These are phyloP conservation scores for Dipodomys spectabilis DNA, from an alignment of 2,113 vertebrate genomes.

Conservation along the genomic window DNA sequence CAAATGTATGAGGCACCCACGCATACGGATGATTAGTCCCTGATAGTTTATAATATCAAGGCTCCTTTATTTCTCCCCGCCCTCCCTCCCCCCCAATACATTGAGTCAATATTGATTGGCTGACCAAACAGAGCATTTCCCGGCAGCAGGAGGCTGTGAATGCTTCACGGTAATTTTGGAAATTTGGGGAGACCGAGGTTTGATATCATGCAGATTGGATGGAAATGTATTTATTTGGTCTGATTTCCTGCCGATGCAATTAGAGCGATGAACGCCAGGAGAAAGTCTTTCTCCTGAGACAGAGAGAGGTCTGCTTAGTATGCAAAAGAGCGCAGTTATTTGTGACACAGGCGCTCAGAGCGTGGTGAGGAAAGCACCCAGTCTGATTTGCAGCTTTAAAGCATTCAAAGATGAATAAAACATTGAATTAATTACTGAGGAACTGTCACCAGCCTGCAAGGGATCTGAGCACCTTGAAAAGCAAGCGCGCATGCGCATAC, in stretches of 20 bases:
- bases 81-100: slow-evolving; percentile 66
- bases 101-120: slow-evolving; percentile 74
- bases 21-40: slow-evolving; percentile 73
- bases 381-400: slow-evolving; percentile 87
- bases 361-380: slow-evolving; percentile 82
- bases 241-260: slow-evolving; percentile 81
- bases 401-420: slow-evolving; percentile 88
- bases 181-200: slow-evolving; percentile 78
- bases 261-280: slow-evolving; percentile 82
- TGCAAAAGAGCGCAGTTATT: slow-evolving; percentile 83
- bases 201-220: slow-evolving; percentile 84
- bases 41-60: slow-evolving; percentile 73
- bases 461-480: slow-evolving; percentile 64
- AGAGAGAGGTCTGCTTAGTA: slow-evolving; percentile 83
- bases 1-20: slow-evolving; percentile 74
- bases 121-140: slow-evolving; percentile 79
- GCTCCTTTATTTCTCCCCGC: slow-evolving; percentile 53
- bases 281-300: slow-evolving; percentile 84
- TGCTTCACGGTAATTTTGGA: slow-evolving; percentile 76
- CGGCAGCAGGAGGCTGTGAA: slow-evolving; percentile 68
- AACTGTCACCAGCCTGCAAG: slow-evolving; percentile 77
- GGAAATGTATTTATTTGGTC: slow-evolving; percentile 72
- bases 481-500: background rate
- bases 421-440: slow-evolving; percentile 86
- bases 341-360: slow-evolving; percentile 73